Base-by-base conservation (phyloP, 2,888 invertebrate genomes). In the Quadriops clusia region DNA sequence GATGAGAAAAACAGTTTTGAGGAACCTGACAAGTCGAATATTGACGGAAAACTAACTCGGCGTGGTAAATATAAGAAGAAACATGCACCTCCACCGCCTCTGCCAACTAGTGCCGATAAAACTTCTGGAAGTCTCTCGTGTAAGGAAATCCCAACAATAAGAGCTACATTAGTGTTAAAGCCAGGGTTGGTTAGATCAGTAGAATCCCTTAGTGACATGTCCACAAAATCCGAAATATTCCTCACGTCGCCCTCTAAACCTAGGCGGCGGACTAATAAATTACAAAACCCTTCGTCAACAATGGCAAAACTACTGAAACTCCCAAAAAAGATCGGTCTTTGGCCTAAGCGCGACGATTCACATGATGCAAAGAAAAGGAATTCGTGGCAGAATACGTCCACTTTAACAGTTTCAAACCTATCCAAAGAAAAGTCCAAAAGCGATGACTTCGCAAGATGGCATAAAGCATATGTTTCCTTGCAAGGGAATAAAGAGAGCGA, bases 261-360 rank as follows among this genome's bases (percentile, higher is more conserved):
- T 38, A 43, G 50, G 36, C 45, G 37, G n/a, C n/a, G n/a, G n/a
- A n/a, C n/a, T n/a, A n/a, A n/a, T n/a, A n/a, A n/a, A n/a, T n/a
- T n/a, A n/a, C n/a, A n/a, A n/a, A n/a, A n/a, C n/a, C n/a, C n/a
- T n/a, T n/a, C n/a, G 38, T 41, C 45, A 27, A 15, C 51, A 27
- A 37, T 52, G 33, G 27, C 47, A 22, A 53, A 53, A 37, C 42
- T 72, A 34, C 60, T 72, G 34, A 67, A 67, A 37, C 50, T 72
- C 29, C 70, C 72, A 5, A 63, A 65, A 40, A 71, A 68, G 56
- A 54, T 72, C 35, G 65, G 61, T 20, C 69, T 71, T 53, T 70
- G 70, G 69, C 56, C 65, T 42, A 68, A 64, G 55, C 52, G 45
- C 37, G 65, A 66, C 20, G 60, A 38, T 27, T 22, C 30, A 23